Conservation (phyloP, 2,888 invertebrate genomes). For the Malacosoma neustria region DNA sequence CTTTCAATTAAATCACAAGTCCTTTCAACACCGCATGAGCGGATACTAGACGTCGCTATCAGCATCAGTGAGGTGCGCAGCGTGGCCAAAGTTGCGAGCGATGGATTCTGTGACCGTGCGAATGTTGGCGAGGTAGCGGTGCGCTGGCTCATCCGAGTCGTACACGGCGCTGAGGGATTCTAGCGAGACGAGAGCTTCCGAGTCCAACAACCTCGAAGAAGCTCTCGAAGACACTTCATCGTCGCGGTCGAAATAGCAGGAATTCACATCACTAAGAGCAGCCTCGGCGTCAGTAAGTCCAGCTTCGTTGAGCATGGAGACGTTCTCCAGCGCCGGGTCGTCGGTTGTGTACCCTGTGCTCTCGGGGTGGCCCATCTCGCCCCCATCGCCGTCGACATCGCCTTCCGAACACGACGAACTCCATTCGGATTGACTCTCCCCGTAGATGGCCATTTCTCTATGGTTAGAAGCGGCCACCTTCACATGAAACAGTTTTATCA, state of each 20-base stretch:
- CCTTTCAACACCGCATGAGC: slow-evolving; percentile 19
- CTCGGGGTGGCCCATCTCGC: slow-evolving; percentile 71
- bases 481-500: slow-evolving; percentile 3
- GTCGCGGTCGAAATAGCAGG: slow-evolving; percentile 82
- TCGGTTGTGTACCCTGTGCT: slow-evolving; percentile 92
- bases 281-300: slow-evolving; percentile 92
- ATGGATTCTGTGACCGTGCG: slow-evolving; percentile 85
- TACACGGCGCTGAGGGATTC: slow-evolving; percentile 90
- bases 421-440: slow-evolving; percentile 89
- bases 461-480: slow-evolving; percentile 54
- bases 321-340: slow-evolving; percentile 89
- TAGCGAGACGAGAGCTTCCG: slow-evolving; percentile 83
- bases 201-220: slow-evolving; percentile 86
- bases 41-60: slow-evolving; percentile 78
- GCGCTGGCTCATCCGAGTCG: slow-evolving; percentile 79
- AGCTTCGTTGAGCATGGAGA: slow-evolving; percentile 89
- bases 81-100: slow-evolving; percentile 83
- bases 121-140: slow-evolving; percentile 82
- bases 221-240: slow-evolving; percentile 90
- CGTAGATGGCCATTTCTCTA: slow-evolving; percentile 60
- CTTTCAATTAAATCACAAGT: slow-evolving; percentile 18
- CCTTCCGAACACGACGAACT: slow-evolving; percentile 77
- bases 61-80: slow-evolving; percentile 77
- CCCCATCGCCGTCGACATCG: slow-evolving; percentile 61
- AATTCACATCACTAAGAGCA: slow-evolving; percentile 90